These are phyloP conservation scores for Paratrypauchen microcephalus DNA, from an alignment of 2,797 vertebrate species.

Conservation along the genomic window DNA sequence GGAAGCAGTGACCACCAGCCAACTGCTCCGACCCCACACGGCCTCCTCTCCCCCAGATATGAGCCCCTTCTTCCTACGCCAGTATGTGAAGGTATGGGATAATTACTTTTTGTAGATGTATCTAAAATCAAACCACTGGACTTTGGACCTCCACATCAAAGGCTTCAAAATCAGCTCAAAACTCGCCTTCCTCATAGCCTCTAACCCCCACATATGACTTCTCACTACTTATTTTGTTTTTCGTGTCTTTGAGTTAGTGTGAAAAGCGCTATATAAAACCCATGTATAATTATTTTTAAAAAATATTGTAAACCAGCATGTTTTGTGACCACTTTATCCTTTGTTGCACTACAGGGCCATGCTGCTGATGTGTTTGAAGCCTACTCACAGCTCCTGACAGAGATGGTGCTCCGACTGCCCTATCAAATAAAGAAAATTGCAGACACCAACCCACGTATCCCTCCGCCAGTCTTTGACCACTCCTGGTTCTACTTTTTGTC, in stretches of 20 bases:
- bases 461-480: slow-evolving; percentile 95
- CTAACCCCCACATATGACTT: too few species aligned
- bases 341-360: slow-evolving; percentile 82
- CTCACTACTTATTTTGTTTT: too few species aligned
- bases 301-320: neutral
- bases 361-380: slow-evolving; percentile 98
- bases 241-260: too few species aligned
- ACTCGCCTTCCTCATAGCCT: too few species aligned
- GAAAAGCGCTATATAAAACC: too few species aligned
- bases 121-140: too few species aligned
- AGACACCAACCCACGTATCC: slow-evolving; percentile 92
- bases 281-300: neutral
- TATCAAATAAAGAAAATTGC: slow-evolving; percentile 99
- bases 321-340: neutral
- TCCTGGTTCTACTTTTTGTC: slow-evolving; percentile 99
- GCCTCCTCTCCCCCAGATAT: slow-evolving; percentile 95
- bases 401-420: slow-evolving; percentile 96
- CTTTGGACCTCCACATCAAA: too few species aligned
- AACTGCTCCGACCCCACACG: slow-evolving; percentile 94
- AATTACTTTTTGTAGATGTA: neutral
- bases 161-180: too few species aligned
- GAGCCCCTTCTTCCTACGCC: slow-evolving; percentile 97
- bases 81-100: slow-evolving; percentile 91
- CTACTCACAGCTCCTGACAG: slow-evolving; percentile 96
- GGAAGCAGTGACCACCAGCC: slow-evolving; percentile 89